These are phyloP conservation scores for Muscidifurax raptorellus DNA, from an alignment of 1,140 invertebrate species.

Conservation along the genomic window DNA sequence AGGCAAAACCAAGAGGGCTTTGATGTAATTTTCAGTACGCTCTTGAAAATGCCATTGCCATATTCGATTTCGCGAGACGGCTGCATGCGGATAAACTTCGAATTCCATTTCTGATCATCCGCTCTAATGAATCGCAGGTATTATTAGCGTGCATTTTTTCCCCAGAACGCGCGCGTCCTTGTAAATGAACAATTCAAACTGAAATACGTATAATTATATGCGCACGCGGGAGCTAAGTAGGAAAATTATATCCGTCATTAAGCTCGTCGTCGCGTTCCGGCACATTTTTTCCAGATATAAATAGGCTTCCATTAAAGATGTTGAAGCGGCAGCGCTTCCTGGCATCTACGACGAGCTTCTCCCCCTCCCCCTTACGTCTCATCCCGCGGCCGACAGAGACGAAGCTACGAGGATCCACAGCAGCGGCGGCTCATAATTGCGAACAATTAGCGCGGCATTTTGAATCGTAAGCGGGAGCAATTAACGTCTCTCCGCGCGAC, in stretches of 20 bases:
- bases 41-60: too few species aligned
- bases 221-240: not conserved
- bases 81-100: too few species aligned
- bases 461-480: conserved; percentile 32
- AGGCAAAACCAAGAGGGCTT: not conserved
- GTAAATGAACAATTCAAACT: too few species aligned
- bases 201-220: too few species aligned
- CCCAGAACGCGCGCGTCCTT: too few species aligned
- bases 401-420: not conserved
- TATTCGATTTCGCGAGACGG: too few species aligned
- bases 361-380: too few species aligned
- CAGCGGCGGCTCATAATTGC: conserved; percentile 8
- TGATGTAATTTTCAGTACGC: too few species aligned
- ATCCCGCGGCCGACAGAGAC: not conserved
- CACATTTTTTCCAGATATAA: not conserved
- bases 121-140: too few species aligned
- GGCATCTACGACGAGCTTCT: too few species aligned
- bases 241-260: not conserved
- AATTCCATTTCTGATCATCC: too few species aligned
- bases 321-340: not conserved
- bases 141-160: too few species aligned
- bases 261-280: not conserved
- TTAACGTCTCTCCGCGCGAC: not conserved
- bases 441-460: conserved; percentile 37
- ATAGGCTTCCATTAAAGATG: not conserved